These are phyloP conservation scores for Polyergus mexicanus DNA, from an alignment of 1,140 invertebrate species.

Conservation along the genomic window DNA sequence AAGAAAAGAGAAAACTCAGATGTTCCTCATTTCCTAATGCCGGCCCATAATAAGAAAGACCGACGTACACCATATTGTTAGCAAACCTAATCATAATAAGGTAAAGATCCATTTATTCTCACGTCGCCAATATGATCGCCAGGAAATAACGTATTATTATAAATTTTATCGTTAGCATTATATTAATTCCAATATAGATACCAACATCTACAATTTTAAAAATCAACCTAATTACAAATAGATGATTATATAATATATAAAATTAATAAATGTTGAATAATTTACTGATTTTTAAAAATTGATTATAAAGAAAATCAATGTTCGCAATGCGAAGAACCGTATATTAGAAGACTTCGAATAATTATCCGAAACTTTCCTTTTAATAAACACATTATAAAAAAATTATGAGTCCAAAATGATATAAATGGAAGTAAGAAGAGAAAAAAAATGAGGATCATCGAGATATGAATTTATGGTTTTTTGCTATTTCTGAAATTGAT, in stretches of 20 bases:
- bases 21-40: conserved; percentile 94
- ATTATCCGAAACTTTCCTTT: background rate
- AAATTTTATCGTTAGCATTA: background rate
- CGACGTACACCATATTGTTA: conserved; percentile 94
- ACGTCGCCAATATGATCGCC: background rate
- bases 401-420: background rate
- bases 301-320: background rate
- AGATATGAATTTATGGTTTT: too few relatives aligned
- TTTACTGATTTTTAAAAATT: background rate
- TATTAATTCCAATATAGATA: background rate
- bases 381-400: background rate
- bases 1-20: conserved; percentile 94
- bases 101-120: background rate
- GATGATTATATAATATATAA: background rate
- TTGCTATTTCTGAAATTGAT: background rate
- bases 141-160: background rate
- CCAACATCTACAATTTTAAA: background rate
- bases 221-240: conserved; percentile 16
- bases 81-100: conserved; percentile 86
- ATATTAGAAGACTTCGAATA: background rate
- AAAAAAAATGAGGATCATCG: background rate
- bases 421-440: background rate
- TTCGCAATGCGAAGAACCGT: background rate
- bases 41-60: conserved; percentile 95
- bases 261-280: background rate